Evolutionary conservation across 1,140 invertebrate species (phyloP).

Genomic region (Ditylenchus dipsaci): DNA sequence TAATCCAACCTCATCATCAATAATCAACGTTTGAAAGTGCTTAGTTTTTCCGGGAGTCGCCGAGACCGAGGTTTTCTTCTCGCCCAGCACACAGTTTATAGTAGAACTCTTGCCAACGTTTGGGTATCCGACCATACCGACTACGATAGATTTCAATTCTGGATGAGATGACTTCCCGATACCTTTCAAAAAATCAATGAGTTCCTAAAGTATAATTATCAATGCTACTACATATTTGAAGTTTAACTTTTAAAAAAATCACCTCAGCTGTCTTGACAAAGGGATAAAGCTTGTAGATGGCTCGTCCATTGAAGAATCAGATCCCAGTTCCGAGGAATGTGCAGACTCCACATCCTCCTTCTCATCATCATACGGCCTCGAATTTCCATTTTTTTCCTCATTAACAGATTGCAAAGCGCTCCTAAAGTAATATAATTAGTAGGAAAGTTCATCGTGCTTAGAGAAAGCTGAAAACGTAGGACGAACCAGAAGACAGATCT

Average conservation of each 20-base stretch:
- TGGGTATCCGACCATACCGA: slow-evolving; percentile 91
- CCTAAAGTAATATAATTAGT: not conserved
- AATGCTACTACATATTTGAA: too few relatives aligned
- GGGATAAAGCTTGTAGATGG: not conserved
- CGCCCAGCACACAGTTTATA: slow-evolving; percentile 82
- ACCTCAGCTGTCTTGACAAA: not conserved
- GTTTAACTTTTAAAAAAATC: not conserved
- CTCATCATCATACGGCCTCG: not conserved
- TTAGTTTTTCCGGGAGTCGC: slow-evolving; percentile 94
- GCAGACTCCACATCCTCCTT: not conserved
- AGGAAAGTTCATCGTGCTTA: slow-evolving; percentile 50
- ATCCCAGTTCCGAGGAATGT: not conserved
- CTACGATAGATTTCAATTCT: slow-evolving; percentile 62
- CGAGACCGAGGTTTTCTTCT: slow-evolving; percentile 90
- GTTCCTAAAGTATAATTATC: slow-evolving; percentile 12
- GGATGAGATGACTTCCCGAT: slow-evolving; percentile 10
- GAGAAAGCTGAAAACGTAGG: not conserved
- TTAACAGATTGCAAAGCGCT: not conserved
- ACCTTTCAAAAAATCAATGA: slow-evolving; percentile 36
- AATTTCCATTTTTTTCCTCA: not conserved
- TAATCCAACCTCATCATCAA: slow-evolving; percentile 32
- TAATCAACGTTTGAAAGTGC: slow-evolving; percentile 68
- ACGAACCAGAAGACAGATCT: slow-evolving; percentile 71
- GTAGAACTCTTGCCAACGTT: slow-evolving; percentile 99
- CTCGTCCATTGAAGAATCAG: not conserved